phyloP scores from a whole-genome alignment of 2,797 vertebrate species.

The Numenius phaeopus region DNA sequence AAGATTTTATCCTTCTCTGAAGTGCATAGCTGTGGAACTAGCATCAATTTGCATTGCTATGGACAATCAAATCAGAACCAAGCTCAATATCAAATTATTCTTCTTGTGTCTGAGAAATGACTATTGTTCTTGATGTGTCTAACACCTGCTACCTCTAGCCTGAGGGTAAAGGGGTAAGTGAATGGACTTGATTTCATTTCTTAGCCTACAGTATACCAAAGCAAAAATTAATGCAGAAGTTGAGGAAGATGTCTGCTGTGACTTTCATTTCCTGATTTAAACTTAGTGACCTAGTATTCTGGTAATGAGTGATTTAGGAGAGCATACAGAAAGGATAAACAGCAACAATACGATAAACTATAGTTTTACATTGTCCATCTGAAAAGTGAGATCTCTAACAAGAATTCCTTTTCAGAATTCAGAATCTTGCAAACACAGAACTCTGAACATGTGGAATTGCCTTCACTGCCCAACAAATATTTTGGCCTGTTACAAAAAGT shows the following conservation, averaged over 20 bases:
- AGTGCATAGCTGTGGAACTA: background rate
- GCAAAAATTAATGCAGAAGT: background rate
- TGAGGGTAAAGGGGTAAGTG: background rate
- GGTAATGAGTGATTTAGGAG: background rate
- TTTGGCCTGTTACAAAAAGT: background rate
- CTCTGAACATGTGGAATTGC: background rate
- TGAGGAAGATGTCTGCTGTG: background rate
- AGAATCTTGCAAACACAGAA: background rate
- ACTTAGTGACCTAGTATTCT: background rate
- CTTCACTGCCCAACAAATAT: background rate
- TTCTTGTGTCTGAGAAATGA: background rate
- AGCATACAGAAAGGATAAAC: background rate
- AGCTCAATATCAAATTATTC: constrained; percentile 4
- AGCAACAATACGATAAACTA: background rate
- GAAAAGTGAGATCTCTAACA: background rate
- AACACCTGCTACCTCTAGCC: background rate
- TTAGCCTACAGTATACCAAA: background rate
- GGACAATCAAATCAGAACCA: background rate
- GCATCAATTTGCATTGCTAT: background rate
- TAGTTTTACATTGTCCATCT: background rate
- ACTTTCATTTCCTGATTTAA: constrained; percentile 24
- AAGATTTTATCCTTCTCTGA: constrained; percentile 13
- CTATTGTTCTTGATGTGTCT: background rate
- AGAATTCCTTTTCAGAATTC: background rate
- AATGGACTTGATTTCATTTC: background rate